Conservation (phyloP, 1,140 invertebrate species). For the Drosophila subobscura region DNA sequence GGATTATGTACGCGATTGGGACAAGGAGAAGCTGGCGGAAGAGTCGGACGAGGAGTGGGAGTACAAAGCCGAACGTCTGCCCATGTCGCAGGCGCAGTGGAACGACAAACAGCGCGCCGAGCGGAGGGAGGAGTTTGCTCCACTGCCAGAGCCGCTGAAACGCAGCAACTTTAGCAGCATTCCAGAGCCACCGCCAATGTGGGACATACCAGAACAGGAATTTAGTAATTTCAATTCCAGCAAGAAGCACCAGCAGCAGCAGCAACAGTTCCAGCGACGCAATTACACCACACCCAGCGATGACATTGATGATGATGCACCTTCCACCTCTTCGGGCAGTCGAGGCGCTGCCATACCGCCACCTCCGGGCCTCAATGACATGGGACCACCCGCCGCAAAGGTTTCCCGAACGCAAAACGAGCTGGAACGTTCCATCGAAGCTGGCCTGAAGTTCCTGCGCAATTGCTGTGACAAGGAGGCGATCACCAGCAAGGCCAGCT, state of each 20-base stretch:
- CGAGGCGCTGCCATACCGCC: conserved; percentile 86
- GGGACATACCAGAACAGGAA: conserved; percentile 19
- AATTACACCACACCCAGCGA: conserved; percentile 47
- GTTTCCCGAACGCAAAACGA: conserved; percentile 69
- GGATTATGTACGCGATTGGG: conserved; percentile 88
- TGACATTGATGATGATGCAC: conserved; percentile 40
- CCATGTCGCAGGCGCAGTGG: conserved; percentile 92
- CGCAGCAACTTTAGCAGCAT: conserved; percentile 78
- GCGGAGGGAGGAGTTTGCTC: conserved; percentile 89
- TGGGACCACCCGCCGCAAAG: conserved; percentile 82
- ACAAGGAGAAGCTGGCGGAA: conserved; percentile 85
- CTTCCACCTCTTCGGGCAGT: conserved; percentile 15
- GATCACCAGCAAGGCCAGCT: conserved; percentile 68
- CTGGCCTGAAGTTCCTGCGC: conserved; percentile 88
- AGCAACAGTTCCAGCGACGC: conserved; percentile 65
- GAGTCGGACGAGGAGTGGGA: conserved; percentile 73
- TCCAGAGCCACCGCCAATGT: conserved; percentile 19
- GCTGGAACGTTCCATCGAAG: conserved; percentile 87
- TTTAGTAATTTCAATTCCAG: conserved; percentile 64
- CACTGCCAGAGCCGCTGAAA: conserved; percentile 72
- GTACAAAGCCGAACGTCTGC: conserved; percentile 85
- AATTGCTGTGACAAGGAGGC: conserved; percentile 86
- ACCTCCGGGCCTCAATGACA: conserved; percentile 87
- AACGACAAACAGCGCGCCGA: conserved; percentile 89
- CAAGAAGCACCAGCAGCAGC: conserved; percentile 46